Conservation (phyloP, 2,113 vertebrate genomes). For the Tamias sibiricus region DNA sequence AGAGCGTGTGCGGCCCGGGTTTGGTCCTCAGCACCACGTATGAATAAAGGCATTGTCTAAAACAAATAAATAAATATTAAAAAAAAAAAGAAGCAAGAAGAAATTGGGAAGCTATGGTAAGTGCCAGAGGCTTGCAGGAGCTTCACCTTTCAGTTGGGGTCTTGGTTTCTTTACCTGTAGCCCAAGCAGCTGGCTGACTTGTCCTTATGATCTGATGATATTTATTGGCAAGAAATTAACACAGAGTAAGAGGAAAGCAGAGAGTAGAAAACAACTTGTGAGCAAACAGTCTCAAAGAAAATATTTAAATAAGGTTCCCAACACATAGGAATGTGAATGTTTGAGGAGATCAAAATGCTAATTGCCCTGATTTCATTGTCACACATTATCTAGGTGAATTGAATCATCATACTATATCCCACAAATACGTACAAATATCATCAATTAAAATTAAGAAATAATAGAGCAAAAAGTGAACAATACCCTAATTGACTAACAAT, state of each 20-base stretch:
- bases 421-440: background rate
- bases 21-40: too few relatives aligned
- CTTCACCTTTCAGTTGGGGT: background rate
- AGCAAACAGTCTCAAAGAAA: conserved; percentile 37
- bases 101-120: conserved; percentile 38
- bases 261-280: background rate
- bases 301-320: background rate
- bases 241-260: background rate
- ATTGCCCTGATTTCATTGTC: background rate
- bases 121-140: background rate
- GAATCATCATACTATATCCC: background rate
- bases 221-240: background rate
- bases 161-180: conserved; percentile 4
- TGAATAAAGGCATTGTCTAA: too few relatives aligned
- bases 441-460: background rate
- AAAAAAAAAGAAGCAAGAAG: conserved; percentile 47
- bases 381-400: background rate
- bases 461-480: background rate
- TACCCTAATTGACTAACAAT: conserved; percentile 2
- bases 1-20: too few relatives aligned
- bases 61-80: too few relatives aligned
- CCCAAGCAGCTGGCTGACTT: background rate
- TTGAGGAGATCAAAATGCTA: background rate
- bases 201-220: background rate
- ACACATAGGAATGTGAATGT: background rate